Conservation (phyloP, 2,797 vertebrate genomes). For the Spinus pinus region DNA sequence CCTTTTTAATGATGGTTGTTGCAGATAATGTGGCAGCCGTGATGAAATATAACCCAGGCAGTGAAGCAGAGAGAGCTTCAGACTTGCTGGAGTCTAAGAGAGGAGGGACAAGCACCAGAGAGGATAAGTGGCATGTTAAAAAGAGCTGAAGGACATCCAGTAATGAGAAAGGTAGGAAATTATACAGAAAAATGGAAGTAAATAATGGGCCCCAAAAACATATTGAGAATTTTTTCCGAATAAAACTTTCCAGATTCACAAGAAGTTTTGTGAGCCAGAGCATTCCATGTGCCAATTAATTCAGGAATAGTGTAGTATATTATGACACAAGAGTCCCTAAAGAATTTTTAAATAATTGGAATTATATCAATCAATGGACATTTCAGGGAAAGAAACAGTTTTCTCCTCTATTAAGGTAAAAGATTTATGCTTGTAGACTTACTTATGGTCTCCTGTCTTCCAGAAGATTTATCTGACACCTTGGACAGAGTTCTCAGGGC, state of each 20-base stretch:
- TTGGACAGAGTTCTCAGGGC: background rate
- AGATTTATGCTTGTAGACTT: background rate
- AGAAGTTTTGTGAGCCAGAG: background rate
- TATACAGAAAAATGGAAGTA: background rate
- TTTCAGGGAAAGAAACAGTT: background rate
- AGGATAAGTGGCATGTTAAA: background rate
- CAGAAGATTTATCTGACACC: background rate
- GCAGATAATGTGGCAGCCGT: background rate
- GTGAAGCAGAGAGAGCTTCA: constrained; percentile 35
- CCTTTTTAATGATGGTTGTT: constrained; percentile 7
- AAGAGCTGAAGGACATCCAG: background rate
- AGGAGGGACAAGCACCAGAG: background rate
- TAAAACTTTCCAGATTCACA: background rate
- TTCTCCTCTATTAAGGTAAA: background rate
- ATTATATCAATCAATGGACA: background rate
- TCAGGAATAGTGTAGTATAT: background rate
- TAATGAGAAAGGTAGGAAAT: background rate
- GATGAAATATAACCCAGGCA: constrained; percentile 19
- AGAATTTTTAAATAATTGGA: background rate
- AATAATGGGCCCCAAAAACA: background rate
- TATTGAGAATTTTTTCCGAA: background rate
- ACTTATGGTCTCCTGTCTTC: background rate
- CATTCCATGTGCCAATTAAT: background rate
- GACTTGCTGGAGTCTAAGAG: constrained; percentile 21
- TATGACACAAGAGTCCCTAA: background rate